Conservation (phyloP, 2,888 invertebrate genomes). For the Suillia variegata region DNA sequence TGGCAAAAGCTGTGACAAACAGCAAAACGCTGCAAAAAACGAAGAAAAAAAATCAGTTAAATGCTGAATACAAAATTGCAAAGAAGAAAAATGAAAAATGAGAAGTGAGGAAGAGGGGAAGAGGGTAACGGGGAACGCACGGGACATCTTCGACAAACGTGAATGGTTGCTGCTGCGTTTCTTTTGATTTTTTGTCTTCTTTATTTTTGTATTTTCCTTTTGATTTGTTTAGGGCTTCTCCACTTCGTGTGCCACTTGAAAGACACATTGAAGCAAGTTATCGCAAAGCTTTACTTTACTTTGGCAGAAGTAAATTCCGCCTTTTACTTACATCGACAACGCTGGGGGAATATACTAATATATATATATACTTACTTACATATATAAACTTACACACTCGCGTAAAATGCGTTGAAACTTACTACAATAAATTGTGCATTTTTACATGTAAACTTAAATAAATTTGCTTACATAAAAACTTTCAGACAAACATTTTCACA, state of each 20-base stretch:
- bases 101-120: too few species aligned
- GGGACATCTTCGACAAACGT: too few species aligned
- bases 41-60: slow-evolving; percentile 5
- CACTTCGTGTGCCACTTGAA: neutral
- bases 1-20: neutral
- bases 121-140: too few species aligned
- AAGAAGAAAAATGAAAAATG: too few species aligned
- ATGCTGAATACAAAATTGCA: slow-evolving; percentile 2
- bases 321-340: neutral
- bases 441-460: too few species aligned
- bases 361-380: too few species aligned
- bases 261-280: slow-evolving; percentile 20
- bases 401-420: too few species aligned
- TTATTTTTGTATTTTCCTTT: slow-evolving; percentile 4
- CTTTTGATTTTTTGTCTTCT: neutral
- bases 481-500: too few species aligned
- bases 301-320: slow-evolving; percentile 8
- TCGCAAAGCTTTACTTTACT: slow-evolving; percentile 4
- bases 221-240: slow-evolving; percentile 5
- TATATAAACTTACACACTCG: too few species aligned
- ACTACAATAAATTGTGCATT: too few species aligned
- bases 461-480: too few species aligned
- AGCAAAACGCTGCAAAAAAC: neutral
- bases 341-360: too few species aligned
- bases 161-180: slow-evolving; percentile 4